These are phyloP conservation scores for Anagrus nilaparvatae DNA, from an alignment of 1,140 invertebrate genomes.

Conservation along the genomic window DNA sequence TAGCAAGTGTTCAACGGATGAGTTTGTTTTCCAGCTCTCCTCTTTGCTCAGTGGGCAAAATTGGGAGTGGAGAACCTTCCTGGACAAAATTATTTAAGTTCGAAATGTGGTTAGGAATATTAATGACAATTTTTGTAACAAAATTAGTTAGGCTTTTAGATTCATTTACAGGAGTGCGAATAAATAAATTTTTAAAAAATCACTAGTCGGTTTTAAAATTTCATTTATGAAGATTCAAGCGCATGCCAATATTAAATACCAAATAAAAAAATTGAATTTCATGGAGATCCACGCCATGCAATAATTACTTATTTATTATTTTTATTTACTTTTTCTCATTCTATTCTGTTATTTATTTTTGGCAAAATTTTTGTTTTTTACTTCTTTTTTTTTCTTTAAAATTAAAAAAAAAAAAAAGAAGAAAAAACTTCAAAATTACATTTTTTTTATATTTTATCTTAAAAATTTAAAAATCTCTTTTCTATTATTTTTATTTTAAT, in stretches of 20 bases:
- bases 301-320: slow-evolving; percentile 20
- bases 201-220: slow-evolving; percentile 40
- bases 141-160: slow-evolving; percentile 40
- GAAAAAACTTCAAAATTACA: too few relatives aligned
- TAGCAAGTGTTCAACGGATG: slow-evolving; percentile 40
- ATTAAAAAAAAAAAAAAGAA: slow-evolving; percentile 9
- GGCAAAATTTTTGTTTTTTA: neutral
- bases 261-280: too few relatives aligned
- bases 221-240: slow-evolving; percentile 43
- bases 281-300: slow-evolving; percentile 30
- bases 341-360: slow-evolving; percentile 10
- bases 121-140: slow-evolving; percentile 43
- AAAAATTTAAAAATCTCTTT: slow-evolving; percentile 18
- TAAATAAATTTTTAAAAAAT: slow-evolving; percentile 22
- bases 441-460: slow-evolving; percentile 8
- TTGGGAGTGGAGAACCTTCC: slow-evolving; percentile 48
- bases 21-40: slow-evolving; percentile 69
- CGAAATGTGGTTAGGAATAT: slow-evolving; percentile 41
- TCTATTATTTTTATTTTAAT: slow-evolving; percentile 25
- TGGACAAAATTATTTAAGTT: slow-evolving; percentile 30
- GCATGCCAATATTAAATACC: slow-evolving; percentile 41
- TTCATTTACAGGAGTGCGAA: slow-evolving; percentile 40
- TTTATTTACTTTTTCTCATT: slow-evolving; percentile 5
- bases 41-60: slow-evolving; percentile 71
- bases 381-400: slow-evolving; percentile 4